Evolutionary conservation across 1,140 invertebrate genomes (phyloP).

Genomic region (Orius laevigatus): DNA sequence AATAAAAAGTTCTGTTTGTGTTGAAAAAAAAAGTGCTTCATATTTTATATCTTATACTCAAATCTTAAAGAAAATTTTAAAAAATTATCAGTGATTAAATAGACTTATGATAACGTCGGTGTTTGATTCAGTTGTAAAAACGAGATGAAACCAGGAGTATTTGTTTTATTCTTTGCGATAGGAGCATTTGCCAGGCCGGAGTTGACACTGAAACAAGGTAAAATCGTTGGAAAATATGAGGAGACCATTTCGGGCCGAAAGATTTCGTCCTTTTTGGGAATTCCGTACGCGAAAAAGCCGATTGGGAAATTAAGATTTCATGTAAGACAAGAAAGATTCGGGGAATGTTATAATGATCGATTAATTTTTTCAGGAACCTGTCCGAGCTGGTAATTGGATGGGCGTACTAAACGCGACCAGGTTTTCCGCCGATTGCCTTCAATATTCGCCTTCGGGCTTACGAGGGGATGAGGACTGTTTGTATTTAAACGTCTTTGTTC

Average conservation of each 20-base stretch:
- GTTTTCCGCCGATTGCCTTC: conserved; percentile 8
- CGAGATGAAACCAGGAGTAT: too few species aligned
- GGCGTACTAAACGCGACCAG: conserved; percentile 11
- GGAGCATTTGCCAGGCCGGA: too few species aligned
- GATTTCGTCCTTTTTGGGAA: background rate
- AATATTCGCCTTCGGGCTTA: conserved; percentile 1
- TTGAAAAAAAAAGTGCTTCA: too few species aligned
- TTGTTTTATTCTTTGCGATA: too few species aligned
- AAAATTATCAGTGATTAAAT: too few species aligned
- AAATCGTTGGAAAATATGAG: background rate
- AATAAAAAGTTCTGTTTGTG: too few species aligned
- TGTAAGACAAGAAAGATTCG: background rate
- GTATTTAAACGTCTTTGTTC: conserved; percentile 22
- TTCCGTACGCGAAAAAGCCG: background rate
- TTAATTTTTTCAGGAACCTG: conserved; percentile 1
- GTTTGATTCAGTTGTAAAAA: too few species aligned
- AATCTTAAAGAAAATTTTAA: too few species aligned
- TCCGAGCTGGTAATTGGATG: background rate
- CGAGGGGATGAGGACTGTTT: conserved; percentile 21
- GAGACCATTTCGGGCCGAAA: background rate
- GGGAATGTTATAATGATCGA: too few species aligned
- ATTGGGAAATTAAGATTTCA: background rate
- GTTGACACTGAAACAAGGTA: background rate
- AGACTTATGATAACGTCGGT: too few species aligned
- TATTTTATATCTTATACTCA: too few species aligned